Percentiles rank a stretch among this genome's conserved stretches.
Evolutionary conservation across 2,113 vertebrate genomes (phyloP).

Genomic region (Dasyornis broadbenti): DNA sequence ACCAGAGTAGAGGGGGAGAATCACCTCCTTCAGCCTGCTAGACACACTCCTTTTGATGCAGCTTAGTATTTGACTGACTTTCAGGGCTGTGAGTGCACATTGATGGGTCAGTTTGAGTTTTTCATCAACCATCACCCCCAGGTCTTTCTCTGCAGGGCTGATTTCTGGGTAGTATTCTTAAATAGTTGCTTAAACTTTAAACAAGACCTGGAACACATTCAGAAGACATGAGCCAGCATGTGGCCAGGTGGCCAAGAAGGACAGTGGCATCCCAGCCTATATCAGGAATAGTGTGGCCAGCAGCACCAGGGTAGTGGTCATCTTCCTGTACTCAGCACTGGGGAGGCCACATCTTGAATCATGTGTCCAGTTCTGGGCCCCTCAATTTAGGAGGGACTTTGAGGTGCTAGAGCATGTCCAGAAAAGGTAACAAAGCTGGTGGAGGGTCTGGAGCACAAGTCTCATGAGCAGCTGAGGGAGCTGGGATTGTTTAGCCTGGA

Average conservation of each 20-base stretch:
- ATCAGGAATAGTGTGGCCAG: not conserved
- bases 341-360: not conserved
- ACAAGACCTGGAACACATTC: not conserved
- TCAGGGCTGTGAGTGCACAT: not conserved
- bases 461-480: not conserved
- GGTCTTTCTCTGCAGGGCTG: not conserved
- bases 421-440: not conserved
- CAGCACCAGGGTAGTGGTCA: too few relatives aligned
- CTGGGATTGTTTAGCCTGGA: not conserved
- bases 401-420: not conserved
- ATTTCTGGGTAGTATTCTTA: not conserved
- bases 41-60: not conserved
- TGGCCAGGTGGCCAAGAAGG: not conserved
- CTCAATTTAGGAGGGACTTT: not conserved
- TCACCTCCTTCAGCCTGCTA: not conserved
- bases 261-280: not conserved
- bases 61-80: not conserved
- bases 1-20: not conserved
- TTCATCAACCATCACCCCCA: not conserved
- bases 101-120: not conserved
- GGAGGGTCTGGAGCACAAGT: not conserved
- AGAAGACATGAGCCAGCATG: not conserved
- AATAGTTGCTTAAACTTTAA: not conserved
- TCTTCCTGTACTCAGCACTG: not conserved
- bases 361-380: not conserved